Evolutionary conservation across 2,113 vertebrate genomes (phyloP).

Genomic region (Pedionomus torquatus): DNA sequence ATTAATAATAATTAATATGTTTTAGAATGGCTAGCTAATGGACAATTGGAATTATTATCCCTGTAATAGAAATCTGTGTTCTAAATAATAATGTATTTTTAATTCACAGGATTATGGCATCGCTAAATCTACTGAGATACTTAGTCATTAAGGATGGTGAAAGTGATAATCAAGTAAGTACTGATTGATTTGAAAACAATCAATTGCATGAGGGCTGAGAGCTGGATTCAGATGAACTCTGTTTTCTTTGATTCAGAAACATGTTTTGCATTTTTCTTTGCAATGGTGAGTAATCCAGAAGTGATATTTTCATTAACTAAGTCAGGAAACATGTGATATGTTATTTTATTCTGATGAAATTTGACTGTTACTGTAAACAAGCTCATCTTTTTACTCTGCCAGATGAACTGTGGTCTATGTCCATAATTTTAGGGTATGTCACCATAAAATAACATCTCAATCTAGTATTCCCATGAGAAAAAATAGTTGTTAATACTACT

Average conservation of each 20-base stretch:
- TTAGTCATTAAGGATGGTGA: constrained; percentile 86
- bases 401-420: background rate
- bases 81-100: constrained; percentile 22
- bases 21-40: background rate
- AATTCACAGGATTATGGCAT: constrained; percentile 89
- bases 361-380: background rate
- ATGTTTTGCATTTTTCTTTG: background rate
- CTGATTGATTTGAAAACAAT: background rate
- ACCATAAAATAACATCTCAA: background rate
- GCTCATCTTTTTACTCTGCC: background rate
- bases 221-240: background rate
- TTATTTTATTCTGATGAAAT: background rate
- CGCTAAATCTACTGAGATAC: constrained; percentile 90
- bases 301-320: background rate
- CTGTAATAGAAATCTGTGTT: background rate
- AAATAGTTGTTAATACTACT: background rate
- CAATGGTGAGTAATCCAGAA: background rate
- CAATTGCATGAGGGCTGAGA: background rate
- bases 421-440: background rate
- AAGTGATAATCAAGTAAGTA: constrained; percentile 87
- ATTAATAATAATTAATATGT: no score
- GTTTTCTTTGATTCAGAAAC: background rate
- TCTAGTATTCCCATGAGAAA: background rate
- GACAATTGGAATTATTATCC: background rate
- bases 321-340: background rate